Evolutionary conservation across 1,140 invertebrate species (phyloP), one percentile per base, ranked within the genome.

Genomic region (Leptinotarsa defecta): DNA sequence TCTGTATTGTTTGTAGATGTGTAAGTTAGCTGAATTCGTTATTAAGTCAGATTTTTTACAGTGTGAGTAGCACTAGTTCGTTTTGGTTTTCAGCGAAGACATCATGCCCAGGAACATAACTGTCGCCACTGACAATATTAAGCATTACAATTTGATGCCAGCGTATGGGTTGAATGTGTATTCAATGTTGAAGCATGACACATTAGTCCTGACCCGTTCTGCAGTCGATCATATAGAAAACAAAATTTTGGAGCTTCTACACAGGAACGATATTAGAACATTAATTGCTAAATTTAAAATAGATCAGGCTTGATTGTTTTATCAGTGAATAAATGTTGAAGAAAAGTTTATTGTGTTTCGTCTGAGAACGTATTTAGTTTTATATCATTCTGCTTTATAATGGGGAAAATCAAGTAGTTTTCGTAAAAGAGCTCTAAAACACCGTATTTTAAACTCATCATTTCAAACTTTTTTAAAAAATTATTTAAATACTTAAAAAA

Each of bases 111-210:
- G 89, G 77, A 98, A 98, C 83, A 95, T 98, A 77, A 90, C 93
- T 65, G 81, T 91, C 24, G 96, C 97, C 4, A 91, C 92, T 19
- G 91, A 95, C 79, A 73, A 84, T 6, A 88, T 98, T 34, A 90
- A 90, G 73, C 92, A 96, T 83, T 91, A 97, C 4, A 99, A 97
- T 87, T 86, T 98, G n/a, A 97, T 99, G 95, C 97, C 98, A 43
- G 91, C 93, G 61, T 99, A 98, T 89, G 96, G 93, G 19, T 85
- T 95, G 2, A 94, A 94, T 86, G 92, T 94, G 0, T 93, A 94
- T 80, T 98, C 90, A 84, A 98, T 99, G 95, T 84, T 99, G 49
- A 99, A 99, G 88, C 95, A 99, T 87, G 92, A 97, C 75, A 99
- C 97, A 0, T 84, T 99, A 17, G 92, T 99, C 2, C 84, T 99